Evolutionary conservation across 2,113 vertebrate species (phyloP).

Genomic region (Tricholaema leucomelas): DNA sequence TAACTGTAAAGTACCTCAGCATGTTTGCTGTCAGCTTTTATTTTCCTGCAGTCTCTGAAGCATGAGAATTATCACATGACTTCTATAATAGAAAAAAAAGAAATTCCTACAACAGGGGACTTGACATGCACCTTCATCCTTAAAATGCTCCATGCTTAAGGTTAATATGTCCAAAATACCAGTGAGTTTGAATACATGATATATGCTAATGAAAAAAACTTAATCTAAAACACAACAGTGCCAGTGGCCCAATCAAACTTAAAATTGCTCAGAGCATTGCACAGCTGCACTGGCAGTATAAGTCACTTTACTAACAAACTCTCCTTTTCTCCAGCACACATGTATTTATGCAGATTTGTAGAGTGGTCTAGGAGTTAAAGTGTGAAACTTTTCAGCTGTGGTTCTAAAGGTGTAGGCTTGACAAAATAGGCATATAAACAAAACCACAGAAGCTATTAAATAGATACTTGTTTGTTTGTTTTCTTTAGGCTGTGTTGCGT

Average conservation of each 20-base stretch:
- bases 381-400: background rate
- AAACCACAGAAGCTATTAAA: background rate
- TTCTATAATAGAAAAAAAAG: background rate
- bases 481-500: conserved; percentile 38
- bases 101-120: background rate
- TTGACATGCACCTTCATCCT: background rate
- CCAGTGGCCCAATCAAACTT: background rate
- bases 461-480: background rate
- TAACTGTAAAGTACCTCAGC: background rate
- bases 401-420: background rate
- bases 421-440: background rate
- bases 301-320: background rate
- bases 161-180: background rate
- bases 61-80: background rate
- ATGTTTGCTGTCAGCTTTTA: background rate
- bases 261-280: background rate
- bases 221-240: background rate
- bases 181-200: background rate
- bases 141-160: background rate
- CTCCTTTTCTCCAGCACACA: no score
- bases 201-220: background rate
- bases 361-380: background rate
- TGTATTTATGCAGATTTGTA: background rate
- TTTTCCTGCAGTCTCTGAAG: background rate
- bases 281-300: background rate